Evolutionary conservation across 2,797 vertebrate species (phyloP).

Genomic region (Leptoclinus maculatus): DNA sequence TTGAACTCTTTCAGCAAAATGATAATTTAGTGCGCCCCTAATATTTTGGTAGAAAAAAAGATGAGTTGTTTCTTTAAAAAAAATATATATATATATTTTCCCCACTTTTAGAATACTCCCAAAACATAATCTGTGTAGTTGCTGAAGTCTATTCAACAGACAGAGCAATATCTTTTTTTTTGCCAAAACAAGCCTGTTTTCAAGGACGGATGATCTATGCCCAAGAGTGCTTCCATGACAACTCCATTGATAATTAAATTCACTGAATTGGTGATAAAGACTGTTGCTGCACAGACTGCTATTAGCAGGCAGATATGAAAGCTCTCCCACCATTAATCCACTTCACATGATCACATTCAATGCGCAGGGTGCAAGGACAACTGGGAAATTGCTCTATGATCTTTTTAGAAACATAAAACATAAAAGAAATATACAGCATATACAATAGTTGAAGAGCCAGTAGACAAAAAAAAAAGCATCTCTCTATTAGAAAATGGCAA

Average conservation of each 20-base stretch:
- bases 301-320: constrained; percentile 54
- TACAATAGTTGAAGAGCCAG: not conserved
- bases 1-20: not conserved
- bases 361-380: constrained; percentile 34
- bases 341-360: constrained; percentile 31
- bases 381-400: constrained; percentile 17
- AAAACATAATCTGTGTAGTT: not conserved
- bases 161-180: constrained; percentile 29
- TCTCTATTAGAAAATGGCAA: constrained; percentile 1
- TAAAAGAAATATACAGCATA: not conserved
- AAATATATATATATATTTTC: too few relatives aligned
- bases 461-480: not conserved
- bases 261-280: constrained; percentile 53
- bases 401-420: constrained; percentile 30
- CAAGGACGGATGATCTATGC: constrained; percentile 63
- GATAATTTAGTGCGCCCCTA: not conserved
- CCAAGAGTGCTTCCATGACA: constrained; percentile 65
- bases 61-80: not conserved
- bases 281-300: constrained; percentile 28
- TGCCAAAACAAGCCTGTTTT: constrained; percentile 39
- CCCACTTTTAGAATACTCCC: not conserved
- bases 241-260: constrained; percentile 66
- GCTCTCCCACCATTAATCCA: constrained; percentile 15
- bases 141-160: constrained; percentile 21
- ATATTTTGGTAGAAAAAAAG: not conserved